A percentile compares a stretch with the other conserved stretches of the same genome.
phyloP scores from a whole-genome alignment of 2,888 invertebrate genomes.

The Sisyra nigra region DNA sequence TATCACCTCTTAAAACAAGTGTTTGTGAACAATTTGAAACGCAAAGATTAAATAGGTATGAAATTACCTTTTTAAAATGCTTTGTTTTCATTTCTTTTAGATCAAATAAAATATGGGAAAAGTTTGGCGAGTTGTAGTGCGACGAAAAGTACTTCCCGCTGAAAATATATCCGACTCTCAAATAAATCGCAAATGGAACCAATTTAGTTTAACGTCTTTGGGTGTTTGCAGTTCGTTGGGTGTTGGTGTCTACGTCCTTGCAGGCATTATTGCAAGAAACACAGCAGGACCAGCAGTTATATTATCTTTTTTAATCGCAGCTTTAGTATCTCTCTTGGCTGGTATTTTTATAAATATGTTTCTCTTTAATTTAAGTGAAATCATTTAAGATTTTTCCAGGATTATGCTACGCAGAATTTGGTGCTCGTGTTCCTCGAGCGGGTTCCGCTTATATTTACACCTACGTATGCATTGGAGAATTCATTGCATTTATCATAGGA shows the following conservation, averaged over 20 bases:
- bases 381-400: slow-evolving; percentile 30
- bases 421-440: slow-evolving; percentile 74
- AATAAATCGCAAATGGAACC: slow-evolving; percentile 25
- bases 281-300: slow-evolving; percentile 77
- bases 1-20: too few relatives aligned
- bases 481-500: slow-evolving; percentile 79
- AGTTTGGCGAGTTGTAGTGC: too few relatives aligned
- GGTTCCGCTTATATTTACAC: slow-evolving; percentile 90
- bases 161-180: too few relatives aligned
- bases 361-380: too few relatives aligned
- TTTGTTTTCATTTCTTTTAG: too few relatives aligned
- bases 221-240: slow-evolving; percentile 75
- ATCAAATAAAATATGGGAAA: too few relatives aligned
- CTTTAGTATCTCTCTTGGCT: slow-evolving; percentile 81
- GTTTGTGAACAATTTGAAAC: too few relatives aligned
- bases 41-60: too few relatives aligned
- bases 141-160: too few relatives aligned
- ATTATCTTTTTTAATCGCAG: slow-evolving; percentile 76
- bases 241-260: slow-evolving; percentile 81
- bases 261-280: slow-evolving; percentile 66
- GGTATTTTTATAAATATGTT: too few relatives aligned
- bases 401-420: slow-evolving; percentile 86
- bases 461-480: slow-evolving; percentile 84
- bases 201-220: slow-evolving; percentile 68
- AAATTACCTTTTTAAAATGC: too few relatives aligned